phyloP scores from a whole-genome alignment of 1,140 invertebrate genomes.

The Colletes latitarsis region DNA sequence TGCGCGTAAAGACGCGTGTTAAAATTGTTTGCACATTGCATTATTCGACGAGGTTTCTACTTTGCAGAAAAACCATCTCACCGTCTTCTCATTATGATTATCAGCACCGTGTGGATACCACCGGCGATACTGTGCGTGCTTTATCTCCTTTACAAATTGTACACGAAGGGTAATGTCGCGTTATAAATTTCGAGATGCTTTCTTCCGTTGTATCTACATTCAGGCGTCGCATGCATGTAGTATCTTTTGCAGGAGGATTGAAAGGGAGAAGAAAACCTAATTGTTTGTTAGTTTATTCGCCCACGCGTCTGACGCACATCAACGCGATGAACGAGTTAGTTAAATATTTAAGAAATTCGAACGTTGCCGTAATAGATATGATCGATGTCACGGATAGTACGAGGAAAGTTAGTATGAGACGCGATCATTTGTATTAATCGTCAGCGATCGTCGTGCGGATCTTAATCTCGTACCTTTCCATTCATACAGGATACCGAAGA shows the following conservation, averaged over 20 bases:
- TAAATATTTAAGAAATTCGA: slow-evolving; percentile 73
- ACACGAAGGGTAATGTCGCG: slow-evolving; percentile 66
- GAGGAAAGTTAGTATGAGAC: slow-evolving; percentile 64
- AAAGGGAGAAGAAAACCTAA: slow-evolving; percentile 64
- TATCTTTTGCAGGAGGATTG: slow-evolving; percentile 9
- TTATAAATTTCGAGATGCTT: not conserved
- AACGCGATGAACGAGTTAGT: slow-evolving; percentile 74
- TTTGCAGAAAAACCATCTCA: slow-evolving; percentile 69
- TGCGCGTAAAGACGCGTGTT: too few relatives aligned
- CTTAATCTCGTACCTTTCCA: not conserved
- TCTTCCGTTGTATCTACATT: not conserved
- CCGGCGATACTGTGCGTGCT: slow-evolving; percentile 74
- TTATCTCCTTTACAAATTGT: slow-evolving; percentile 74
- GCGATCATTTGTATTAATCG: not conserved
- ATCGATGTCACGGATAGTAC: slow-evolving; percentile 71
- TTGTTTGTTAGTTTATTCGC: slow-evolving; percentile 76
- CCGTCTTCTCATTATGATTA: slow-evolving; percentile 77
- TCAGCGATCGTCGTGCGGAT: too few relatives aligned
- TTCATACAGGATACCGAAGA: slow-evolving; percentile 69
- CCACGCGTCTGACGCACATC: slow-evolving; percentile 71
- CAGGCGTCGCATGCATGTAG: not conserved
- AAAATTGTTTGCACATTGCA: not conserved
- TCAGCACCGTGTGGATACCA: slow-evolving; percentile 77
- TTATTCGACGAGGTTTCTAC: not conserved
- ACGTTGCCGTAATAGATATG: slow-evolving; percentile 76